Evolutionary conservation across 2,113 vertebrate genomes (phyloP), one percentile per base, ranked within the genome.

Genomic region (Entelurus aequoreus): DNA sequence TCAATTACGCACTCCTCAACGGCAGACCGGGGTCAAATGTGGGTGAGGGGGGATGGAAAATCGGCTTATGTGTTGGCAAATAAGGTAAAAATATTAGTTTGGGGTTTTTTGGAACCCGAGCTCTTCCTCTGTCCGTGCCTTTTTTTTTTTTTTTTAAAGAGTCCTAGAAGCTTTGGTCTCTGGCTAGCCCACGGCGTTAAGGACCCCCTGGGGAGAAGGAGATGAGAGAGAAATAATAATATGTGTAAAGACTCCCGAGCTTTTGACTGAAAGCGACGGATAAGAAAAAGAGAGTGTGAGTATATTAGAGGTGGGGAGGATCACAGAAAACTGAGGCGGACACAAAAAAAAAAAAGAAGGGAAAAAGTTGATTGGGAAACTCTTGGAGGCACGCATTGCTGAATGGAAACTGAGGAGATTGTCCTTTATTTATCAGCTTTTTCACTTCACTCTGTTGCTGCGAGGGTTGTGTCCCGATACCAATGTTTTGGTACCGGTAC

Each of bases 141-240:
- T 78, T 66, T 81, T 79, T 40, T 56, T 78, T 66, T n/a, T n/a
- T n/a, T 65, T 69, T 63, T 47, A 66, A 73, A 54, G 68, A 52
- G 60, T 62, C 37, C 70, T 65, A 79, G 66, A 66, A 54, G 66
- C 78, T 79, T 79, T 76, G 73, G 72, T 79, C 54, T 77, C 54
- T 66, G 65, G 51, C 65, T 48, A 40, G 62, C 70, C 48, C 49
- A n/a, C 52, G 53, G 73, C 74, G 62, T 80, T 68, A 71, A 65
- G n/a, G 70, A 72, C 69, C 70, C 79, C 78, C 75, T 1, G 37
- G 81, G 74, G 80, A 75, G 68, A 2, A 51, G 14, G 46, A 78
- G 85, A 88, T 82, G 80, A 84, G 82, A 84, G 64, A 66, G 78
- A 77, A 83, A 84, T 82, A n/a, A n/a, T 74, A 88, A 84, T 85